These are phyloP conservation scores for Mormyrus lacerda DNA, from an alignment of 2,113 vertebrate species.

Conservation along the genomic window DNA sequence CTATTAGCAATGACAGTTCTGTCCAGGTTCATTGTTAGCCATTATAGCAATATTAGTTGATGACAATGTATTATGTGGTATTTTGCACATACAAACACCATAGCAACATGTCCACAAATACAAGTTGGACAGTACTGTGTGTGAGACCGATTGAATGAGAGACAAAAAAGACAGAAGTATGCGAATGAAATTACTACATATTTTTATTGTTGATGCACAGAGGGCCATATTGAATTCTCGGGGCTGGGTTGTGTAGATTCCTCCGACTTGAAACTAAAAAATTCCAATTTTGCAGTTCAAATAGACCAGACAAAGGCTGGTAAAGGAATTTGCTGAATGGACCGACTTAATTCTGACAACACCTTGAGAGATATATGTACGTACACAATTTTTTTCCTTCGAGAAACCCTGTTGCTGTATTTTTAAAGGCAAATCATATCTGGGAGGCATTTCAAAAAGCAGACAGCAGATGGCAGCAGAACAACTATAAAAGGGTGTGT, in stretches of 20 bases:
- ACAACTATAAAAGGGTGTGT: background rate
- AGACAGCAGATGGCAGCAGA: constrained; percentile 49
- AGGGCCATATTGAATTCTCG: background rate
- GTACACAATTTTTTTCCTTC: background rate
- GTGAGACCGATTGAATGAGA: background rate
- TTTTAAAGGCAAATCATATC: background rate
- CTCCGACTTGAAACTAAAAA: background rate
- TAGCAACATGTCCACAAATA: background rate
- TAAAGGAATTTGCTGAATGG: background rate
- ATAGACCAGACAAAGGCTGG: background rate
- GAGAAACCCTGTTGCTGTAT: background rate
- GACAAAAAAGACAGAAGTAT: background rate
- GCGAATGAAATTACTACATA: background rate
- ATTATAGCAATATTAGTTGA: background rate
- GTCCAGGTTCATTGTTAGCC: background rate
- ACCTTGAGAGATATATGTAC: background rate
- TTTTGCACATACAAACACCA: background rate
- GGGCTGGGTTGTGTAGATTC: background rate
- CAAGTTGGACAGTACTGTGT: background rate
- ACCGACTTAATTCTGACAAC: background rate
- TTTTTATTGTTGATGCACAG: background rate
- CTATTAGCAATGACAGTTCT: background rate
- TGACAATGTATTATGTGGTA: background rate
- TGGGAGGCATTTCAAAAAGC: constrained; percentile 19
- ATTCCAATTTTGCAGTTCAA: background rate